Base-by-base conservation (phyloP, 2,113 vertebrate genomes). In the Laticauda laticaudata region DNA sequence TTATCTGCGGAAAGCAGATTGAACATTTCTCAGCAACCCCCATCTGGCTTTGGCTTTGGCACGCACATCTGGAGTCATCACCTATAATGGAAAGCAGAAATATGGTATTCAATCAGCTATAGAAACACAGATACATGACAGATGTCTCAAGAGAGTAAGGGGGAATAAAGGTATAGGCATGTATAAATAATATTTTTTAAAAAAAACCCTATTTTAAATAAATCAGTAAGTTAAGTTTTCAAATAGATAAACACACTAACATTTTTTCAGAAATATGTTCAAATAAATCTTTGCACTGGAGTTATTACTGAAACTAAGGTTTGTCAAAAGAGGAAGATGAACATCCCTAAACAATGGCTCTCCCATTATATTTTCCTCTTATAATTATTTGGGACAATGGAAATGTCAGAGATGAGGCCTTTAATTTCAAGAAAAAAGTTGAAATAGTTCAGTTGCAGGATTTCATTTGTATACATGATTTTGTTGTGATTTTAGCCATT, bases 1-100 rank as follows among this genome's bases (percentile, higher is more conserved):
- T 43, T 86, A 94, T 93, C 91, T 96, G 61, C 94, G 94, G 57
- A 97, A 95, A 95, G 91, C 95, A 69, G 90, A 54, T 55, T 95
- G 95, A 94, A 96, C 96, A 54, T 93, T 95, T 90, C 96, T 96
- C 94, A 97, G 92, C 87, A 97, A 94, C 4, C 96, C 96, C 95
- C 95, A 96, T 94, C 93, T 96, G 29, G 95, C 96, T 91, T 94
- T 45, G 0, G 56, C 93, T 94, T 95, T 97, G 12, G 93, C 90
- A 39, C 64, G 93, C 15, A 94, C 92, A 1, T 97, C 95, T 43
- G 94, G 96, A 57, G 97, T 97, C 29, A 95, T 87, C 94, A 97
- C 95, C 96, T 97, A 93, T 34, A 81, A 54, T n/a, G 90, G 81
- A 90, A 95, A 94, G 90, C 86, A 90, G 96, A 81, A 88, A 91